Percentiles rank a stretch among this genome's conserved stretches.
Conservation (phyloP, 2,888 invertebrate genomes). For the Heterodera filipjevi region DNA sequence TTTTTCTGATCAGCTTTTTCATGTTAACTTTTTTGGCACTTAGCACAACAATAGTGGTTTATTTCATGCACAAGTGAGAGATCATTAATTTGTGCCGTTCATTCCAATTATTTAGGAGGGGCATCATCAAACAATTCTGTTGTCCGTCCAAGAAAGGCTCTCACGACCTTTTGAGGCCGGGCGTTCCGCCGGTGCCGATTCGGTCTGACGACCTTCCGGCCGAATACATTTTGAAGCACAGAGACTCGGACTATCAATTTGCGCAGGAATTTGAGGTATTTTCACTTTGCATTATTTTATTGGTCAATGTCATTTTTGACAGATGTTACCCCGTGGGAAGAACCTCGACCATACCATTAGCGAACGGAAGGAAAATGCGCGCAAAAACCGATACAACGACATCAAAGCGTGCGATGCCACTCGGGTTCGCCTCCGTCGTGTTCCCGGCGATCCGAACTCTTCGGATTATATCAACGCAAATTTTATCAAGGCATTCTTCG, state of each 20-base stretch:
- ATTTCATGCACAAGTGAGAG: slow-evolving; percentile 46
- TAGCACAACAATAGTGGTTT: slow-evolving; percentile 38
- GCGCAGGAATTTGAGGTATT: slow-evolving; percentile 59
- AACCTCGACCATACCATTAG: slow-evolving; percentile 54
- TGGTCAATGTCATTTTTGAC: slow-evolving; percentile 26
- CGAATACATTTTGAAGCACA: slow-evolving; percentile 59
- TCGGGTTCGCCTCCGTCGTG: slow-evolving; percentile 66
- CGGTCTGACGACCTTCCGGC: slow-evolving; percentile 56
- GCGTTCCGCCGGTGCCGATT: slow-evolving; percentile 46
- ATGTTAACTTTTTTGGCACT: slow-evolving; percentile 35
- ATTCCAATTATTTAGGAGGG: neutral
- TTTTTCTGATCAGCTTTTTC: slow-evolving; percentile 43
- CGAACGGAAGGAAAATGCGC: slow-evolving; percentile 54
- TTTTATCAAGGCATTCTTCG: slow-evolving; percentile 65
- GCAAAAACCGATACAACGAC: slow-evolving; percentile 67
- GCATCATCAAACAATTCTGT: slow-evolving; percentile 39
- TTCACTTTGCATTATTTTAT: no score
- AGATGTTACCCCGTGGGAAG: slow-evolving; percentile 53
- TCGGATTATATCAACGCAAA: slow-evolving; percentile 73
- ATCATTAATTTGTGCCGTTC: slow-evolving; percentile 15
- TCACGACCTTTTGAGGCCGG: slow-evolving; percentile 37
- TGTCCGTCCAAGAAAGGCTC: slow-evolving; percentile 41
- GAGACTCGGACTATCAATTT: slow-evolving; percentile 64
- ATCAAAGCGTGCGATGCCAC: slow-evolving; percentile 69
- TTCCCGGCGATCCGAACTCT: slow-evolving; percentile 52